phyloP scores from a whole-genome alignment of 2,888 invertebrate genomes.

The Aquatica leii region DNA sequence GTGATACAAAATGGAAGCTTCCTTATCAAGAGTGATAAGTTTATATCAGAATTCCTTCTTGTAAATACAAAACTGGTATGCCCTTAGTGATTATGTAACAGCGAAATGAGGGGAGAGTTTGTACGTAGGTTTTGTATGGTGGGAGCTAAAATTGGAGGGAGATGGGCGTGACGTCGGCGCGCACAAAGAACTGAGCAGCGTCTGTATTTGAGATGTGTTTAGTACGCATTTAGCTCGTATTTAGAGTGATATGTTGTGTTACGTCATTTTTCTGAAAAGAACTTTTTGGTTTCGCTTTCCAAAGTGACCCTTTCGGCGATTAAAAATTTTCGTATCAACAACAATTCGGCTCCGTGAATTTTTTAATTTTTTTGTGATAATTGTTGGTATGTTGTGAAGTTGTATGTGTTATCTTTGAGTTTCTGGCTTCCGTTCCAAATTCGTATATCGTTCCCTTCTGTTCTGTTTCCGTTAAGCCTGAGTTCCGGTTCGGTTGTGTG shows the following conservation, averaged over 20 bases:
- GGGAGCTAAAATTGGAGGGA: conserved; percentile 50
- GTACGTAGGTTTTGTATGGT: conserved; percentile 43
- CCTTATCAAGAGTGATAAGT: conserved; percentile 10
- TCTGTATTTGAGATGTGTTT: conserved; percentile 56
- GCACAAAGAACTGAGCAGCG: conserved; percentile 59
- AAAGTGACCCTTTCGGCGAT: conserved; percentile 61
- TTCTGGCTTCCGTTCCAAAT: conserved; percentile 41
- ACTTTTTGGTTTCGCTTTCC: conserved; percentile 61
- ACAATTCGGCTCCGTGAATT: conserved; percentile 32
- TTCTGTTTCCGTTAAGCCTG: conserved; percentile 36
- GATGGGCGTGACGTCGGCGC: conserved; percentile 61
- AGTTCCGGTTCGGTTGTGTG: conserved; percentile 40
- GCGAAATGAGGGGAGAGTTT: conserved; percentile 38
- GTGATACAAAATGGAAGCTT: background rate
- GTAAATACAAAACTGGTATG: conserved; percentile 4
- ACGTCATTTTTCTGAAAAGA: conserved; percentile 62
- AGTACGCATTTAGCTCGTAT: conserved; percentile 62
- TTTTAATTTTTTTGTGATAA: conserved; percentile 44
- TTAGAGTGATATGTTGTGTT: conserved; percentile 63
- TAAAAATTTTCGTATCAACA: conserved; percentile 47
- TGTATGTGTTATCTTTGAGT: conserved; percentile 40
- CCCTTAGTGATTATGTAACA: conserved; percentile 30
- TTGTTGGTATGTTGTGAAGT: conserved; percentile 50
- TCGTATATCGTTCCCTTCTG: conserved; percentile 42
- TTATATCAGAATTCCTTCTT: conserved; percentile 10